These are phyloP conservation scores for Hemithea aestivaria DNA, from an alignment of 2,888 invertebrate species.

Conservation along the genomic window DNA sequence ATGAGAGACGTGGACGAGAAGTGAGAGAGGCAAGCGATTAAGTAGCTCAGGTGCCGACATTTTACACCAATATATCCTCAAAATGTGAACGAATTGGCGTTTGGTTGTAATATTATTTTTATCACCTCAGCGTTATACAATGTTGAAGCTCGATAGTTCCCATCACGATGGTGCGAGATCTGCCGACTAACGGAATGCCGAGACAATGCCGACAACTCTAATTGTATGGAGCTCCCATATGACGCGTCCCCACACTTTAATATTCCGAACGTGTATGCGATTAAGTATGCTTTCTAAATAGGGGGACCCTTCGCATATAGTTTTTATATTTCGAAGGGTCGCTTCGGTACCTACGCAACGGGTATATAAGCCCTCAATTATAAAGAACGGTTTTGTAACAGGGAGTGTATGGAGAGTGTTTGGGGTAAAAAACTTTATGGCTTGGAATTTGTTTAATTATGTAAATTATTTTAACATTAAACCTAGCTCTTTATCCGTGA, in stretches of 20 bases:
- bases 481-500: too few relatives aligned
- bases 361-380: slow-evolving; percentile 66
- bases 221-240: slow-evolving; percentile 68
- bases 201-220: slow-evolving; percentile 59
- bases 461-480: too few relatives aligned
- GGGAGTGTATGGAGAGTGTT: too few relatives aligned
- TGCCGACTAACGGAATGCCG: slow-evolving; percentile 51
- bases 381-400: slow-evolving; percentile 51
- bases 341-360: slow-evolving; percentile 55
- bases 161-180: slow-evolving; percentile 25
- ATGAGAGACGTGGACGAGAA: too few relatives aligned
- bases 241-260: slow-evolving; percentile 73
- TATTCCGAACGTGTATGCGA: slow-evolving; percentile 70
- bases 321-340: slow-evolving; percentile 64
- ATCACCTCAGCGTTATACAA: slow-evolving; percentile 20
- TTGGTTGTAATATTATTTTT: slow-evolving; percentile 22
- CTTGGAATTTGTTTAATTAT: too few relatives aligned
- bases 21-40: too few relatives aligned
- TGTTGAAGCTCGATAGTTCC: slow-evolving; percentile 27
- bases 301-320: slow-evolving; percentile 60
- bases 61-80: too few relatives aligned
- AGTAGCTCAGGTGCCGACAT: too few relatives aligned
- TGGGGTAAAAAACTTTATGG: too few relatives aligned
- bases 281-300: slow-evolving; percentile 74
- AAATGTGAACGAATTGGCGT: too few relatives aligned